A percentile compares a stretch with the other conserved stretches of the same genome.
phyloP scores from a whole-genome alignment of 2,888 invertebrate genomes.

The Drosophila kambysellisi region DNA sequence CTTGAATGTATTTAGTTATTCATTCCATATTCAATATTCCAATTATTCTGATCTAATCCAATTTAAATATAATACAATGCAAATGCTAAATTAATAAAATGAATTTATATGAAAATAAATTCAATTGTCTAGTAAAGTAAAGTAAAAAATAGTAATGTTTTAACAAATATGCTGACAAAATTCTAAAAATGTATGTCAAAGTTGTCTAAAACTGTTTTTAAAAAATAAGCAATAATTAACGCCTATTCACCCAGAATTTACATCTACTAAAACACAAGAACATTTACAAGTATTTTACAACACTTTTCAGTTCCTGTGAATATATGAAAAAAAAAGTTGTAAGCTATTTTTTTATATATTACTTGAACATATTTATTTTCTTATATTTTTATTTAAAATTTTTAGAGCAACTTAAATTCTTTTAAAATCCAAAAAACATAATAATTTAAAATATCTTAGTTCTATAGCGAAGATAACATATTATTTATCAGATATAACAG shows the following conservation, averaged over 20 bases:
- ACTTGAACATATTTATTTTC: neutral
- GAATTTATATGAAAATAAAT: neutral
- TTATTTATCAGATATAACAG: neutral
- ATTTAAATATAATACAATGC: neutral
- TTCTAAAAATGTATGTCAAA: neutral
- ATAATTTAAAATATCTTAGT: neutral
- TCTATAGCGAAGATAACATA: neutral
- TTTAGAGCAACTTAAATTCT: neutral
- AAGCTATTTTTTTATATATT: neutral
- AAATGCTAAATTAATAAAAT: neutral
- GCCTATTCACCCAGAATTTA: neutral
- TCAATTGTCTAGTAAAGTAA: neutral
- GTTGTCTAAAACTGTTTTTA: neutral
- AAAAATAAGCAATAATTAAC: neutral
- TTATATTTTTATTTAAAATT: neutral
- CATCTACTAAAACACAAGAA: neutral
- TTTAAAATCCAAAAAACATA: fast-evolving
- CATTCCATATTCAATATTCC: neutral
- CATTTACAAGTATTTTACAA: neutral
- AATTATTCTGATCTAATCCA: neutral
- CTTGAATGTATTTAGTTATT: neutral
- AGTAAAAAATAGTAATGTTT: too few species aligned
- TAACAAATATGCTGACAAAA: neutral
- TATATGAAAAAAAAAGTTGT: too few species aligned
- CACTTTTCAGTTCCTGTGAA: neutral